Evolutionary conservation across 2,888 invertebrate species (phyloP), one percentile per base, ranked within the genome.

Genomic region (Uropetala carovei): DNA sequence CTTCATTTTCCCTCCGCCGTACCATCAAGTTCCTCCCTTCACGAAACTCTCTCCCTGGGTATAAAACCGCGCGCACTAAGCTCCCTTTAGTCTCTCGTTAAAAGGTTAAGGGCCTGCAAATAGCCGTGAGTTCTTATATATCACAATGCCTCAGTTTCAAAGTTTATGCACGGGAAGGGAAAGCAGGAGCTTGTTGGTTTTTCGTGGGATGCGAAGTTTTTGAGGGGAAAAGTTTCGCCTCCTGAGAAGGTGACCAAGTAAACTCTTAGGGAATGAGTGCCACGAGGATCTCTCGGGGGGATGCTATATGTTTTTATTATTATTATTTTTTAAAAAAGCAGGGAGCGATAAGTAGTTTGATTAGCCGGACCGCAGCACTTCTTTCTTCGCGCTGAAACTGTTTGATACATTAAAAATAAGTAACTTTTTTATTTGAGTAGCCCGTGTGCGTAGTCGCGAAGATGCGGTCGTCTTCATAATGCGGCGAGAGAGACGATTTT

Each of bases 91-190:
- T 60, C 27, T 60, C 86, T 86, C 59, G 59, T 86, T 86, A 86
- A 86, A 86, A 86, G 60, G 86, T 60, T 86, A 86, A 60, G 60
- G 86, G 27, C 59, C 59, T 60, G 59, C 27, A 86, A 86, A 86
- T 60, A 86, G 86, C 86, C 86, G 27, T n/a, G 86, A 60, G 86
- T 60, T 59, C 60, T 60, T 86, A 27, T 86, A 27, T 60, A 60
- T 60, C 86, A 86, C 86, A 86, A 86, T 86, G 86, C 60, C 86
- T 86, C n/a, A 86, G 86, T 86, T 86, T 86, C 10, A 58, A 59
- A 86, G 86, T 86, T 86, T 83, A 83, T 83, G 60, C 22, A 57
- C 27, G 57, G 57, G 27, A 59, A 60, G 86, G 13, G 30, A 86
- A 60, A 60, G 86, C 7, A 82, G 82, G 43, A 27, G 30, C 86